Evolutionary conservation across 2,888 invertebrate species (phyloP), one percentile per base, ranked within the genome.

Genomic region (Metacarcinus magister): DNA sequence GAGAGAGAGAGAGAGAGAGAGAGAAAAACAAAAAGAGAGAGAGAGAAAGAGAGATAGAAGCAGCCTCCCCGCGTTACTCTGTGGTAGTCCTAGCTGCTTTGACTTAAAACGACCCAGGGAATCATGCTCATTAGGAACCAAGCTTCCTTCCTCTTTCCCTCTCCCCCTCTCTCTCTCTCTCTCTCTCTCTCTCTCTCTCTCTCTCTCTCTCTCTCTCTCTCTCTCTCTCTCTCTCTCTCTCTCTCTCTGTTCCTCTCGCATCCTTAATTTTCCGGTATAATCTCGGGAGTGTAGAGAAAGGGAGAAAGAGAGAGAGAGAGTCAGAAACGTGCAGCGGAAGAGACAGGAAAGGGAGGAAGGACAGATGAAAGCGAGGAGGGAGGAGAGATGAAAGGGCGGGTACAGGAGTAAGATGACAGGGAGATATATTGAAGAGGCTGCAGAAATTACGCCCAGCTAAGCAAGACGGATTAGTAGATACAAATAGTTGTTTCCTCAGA

Each of bases 251-350:
- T 23, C 23, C 16, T 16, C 16, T 23, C 23, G 0, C 67, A n/a
- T 82, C 82, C 19, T 32, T 32, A 82, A 82, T 82, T 82, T 82
- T 82, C 82, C 82, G 82, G 82, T 28, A 82, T 82, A 82, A 32
- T 19, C 82, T 32, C 82, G 5, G 32, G 82, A 32, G 67, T 67
- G 67, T 19, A 23, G 39, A 32, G 39, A 89, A 44, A 89, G 44
- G 32, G 91, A 91, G 43, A 91, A 44, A 91, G 91, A 13, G 7
- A 82, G 82, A 82, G n/a, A n/a, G n/a, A n/a, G n/a, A n/a, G n/a
- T n/a, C 32, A 82, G 82, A 82, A 32, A 82, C 32, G 4, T 23
- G 23, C 16, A 5, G 67, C 67, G 23, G 67, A 67, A 67, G 19
- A 67, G n/a, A 67, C 4, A n/a, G n/a, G 32, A 82, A 32, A 28